Evolutionary conservation across 2,113 vertebrate species (phyloP), one percentile per base, ranked within the genome.

Genomic region (Stegastes partitus): DNA sequence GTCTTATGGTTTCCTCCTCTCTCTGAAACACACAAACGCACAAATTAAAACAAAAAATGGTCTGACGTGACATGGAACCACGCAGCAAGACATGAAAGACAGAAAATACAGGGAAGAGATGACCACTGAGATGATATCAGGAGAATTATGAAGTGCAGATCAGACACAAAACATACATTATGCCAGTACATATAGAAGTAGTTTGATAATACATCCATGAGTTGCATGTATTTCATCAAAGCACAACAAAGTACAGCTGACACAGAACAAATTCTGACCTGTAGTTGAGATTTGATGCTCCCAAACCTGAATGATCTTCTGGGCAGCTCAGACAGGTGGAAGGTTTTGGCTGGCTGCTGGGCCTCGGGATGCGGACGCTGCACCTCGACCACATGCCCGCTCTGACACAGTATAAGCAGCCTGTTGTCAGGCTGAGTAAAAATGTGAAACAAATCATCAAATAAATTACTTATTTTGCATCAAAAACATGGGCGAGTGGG

Each of bases 221-320:
- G 23, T 23, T 37, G 16, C 6, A 58, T 50, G 18, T 37, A 34
- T 71, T 50, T 19, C 23, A 57, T 39, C 8, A 10, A 34, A 34
- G 7, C 8, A 9, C 31, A 34, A 34, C 26, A 34, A 34, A 34
- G 1, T 34, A 2, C 7, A 31, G 22, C 26, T 1, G 21, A 57
- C 14, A 19, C 1, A 11, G 56, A 54, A 1, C 8, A 15, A 12
- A 31, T 3, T 8, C 25, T 50, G 19, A 99, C 97, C 97, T 96
- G 89, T 61, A 99, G 95, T 80, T 47, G 92, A 31, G 97, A 97
- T 85, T 96, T 98, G 93, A 99, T 94, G 87, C 97, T 98, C 67
- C 59, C 90, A 90, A 99, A 99, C 85, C 87, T 92, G 92, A 99
- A 99, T 83, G 74, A 92, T 21, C 93, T 92, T 0, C 75, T 86